Conservation (phyloP, 2,888 invertebrate species). For the Callyntrura sp. region DNA sequence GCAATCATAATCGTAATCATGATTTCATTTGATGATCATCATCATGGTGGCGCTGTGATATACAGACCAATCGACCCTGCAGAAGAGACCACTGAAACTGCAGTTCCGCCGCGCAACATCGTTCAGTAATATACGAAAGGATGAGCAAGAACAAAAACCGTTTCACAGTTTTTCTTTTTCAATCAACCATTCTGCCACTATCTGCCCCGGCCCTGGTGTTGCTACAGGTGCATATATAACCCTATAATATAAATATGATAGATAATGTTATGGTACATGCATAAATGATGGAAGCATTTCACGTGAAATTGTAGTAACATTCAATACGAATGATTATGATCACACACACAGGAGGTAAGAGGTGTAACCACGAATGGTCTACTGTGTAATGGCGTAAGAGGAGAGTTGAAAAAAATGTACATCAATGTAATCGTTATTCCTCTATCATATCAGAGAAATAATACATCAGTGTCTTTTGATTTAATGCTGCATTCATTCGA, state of each 20-base stretch:
- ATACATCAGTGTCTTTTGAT: constrained; percentile 30
- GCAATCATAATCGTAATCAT: constrained; percentile 35
- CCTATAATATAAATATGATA: too few species aligned
- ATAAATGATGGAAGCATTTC: too few species aligned
- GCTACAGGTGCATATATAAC: too few species aligned
- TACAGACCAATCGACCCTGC: constrained; percentile 21
- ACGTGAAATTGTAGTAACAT: too few species aligned
- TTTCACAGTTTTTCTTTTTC: background rate
- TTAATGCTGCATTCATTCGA: constrained; percentile 56
- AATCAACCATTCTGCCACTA: too few species aligned
- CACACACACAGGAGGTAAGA: background rate
- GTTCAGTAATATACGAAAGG: background rate
- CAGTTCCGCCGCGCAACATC: constrained; percentile 15
- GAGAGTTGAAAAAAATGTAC: background rate
- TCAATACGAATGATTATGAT: background rate
- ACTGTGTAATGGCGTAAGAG: background rate
- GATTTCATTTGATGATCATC: constrained; percentile 15
- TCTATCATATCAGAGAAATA: background rate
- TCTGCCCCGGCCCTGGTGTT: too few species aligned
- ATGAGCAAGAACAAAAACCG: background rate
- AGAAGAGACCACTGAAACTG: background rate
- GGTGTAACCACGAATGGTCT: background rate
- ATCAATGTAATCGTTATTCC: background rate
- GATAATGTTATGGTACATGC: too few species aligned
- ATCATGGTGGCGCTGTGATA: background rate